These are phyloP conservation scores for Autographa gamma DNA, from an alignment of 2,888 invertebrate genomes.

Conservation along the genomic window DNA sequence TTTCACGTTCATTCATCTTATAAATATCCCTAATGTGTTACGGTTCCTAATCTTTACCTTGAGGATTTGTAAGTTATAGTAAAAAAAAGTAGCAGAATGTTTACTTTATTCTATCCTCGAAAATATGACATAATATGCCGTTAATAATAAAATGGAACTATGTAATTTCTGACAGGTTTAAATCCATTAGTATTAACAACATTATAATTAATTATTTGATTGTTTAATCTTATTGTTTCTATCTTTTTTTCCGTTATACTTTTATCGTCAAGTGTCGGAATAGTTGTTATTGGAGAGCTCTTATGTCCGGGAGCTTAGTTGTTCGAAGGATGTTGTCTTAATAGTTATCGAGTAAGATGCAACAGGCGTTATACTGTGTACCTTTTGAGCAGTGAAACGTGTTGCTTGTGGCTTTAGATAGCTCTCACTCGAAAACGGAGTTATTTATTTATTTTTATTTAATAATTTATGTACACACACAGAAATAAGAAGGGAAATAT, in stretches of 20 bases:
- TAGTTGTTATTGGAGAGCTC: not conserved
- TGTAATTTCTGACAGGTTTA: not conserved
- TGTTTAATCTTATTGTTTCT: not conserved
- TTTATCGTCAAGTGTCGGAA: not conserved
- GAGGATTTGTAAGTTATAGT: conserved; percentile 13
- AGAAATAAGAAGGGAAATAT: no score
- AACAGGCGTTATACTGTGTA: not conserved
- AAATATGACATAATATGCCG: not conserved
- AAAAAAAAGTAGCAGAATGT: not conserved
- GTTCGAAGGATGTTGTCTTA: conserved; percentile 3
- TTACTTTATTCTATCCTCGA: not conserved
- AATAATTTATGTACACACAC: no score
- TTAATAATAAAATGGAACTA: not conserved
- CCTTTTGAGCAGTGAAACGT: not conserved
- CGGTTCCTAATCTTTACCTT: conserved; percentile 36
- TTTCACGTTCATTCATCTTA: conserved; percentile 16
- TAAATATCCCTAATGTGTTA: conserved; percentile 27
- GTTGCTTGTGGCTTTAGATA: not conserved
- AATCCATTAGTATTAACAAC: not conserved
- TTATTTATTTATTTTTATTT: no score
- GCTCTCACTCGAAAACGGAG: no score
- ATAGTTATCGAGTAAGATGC: conserved; percentile 4
- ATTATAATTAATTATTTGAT: not conserved
- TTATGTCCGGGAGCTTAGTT: not conserved
- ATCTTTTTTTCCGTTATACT: not conserved